These are phyloP conservation scores for Pterocles burchelli DNA, from an alignment of 2,113 vertebrate genomes.

Conservation along the genomic window DNA sequence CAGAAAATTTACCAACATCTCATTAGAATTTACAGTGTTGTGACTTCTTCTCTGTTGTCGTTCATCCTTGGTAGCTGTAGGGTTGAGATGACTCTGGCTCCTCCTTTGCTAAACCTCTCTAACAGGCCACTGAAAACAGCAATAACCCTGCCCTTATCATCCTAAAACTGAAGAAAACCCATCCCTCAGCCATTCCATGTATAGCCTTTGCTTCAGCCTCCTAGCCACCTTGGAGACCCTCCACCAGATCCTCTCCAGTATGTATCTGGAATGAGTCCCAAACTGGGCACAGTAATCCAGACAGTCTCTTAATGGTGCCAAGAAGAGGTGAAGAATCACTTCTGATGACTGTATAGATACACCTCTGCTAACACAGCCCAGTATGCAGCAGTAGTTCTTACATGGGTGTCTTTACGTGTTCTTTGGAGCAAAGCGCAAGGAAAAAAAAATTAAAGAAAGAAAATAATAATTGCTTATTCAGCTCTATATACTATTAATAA, in stretches of 20 bases:
- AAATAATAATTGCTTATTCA: background rate
- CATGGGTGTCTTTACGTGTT: background rate
- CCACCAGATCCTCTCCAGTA: background rate
- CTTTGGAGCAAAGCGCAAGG: background rate
- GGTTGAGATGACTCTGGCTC: background rate
- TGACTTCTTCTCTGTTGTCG: background rate
- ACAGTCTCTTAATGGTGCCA: background rate
- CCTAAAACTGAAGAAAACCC: background rate
- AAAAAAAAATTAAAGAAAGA: background rate
- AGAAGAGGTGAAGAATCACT: background rate
- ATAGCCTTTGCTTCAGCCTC: background rate
- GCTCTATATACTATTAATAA: background rate
- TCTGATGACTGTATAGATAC: background rate
- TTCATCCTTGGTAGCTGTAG: background rate
- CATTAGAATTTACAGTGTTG: conserved; percentile 13
- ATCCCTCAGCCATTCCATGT: rapidly evolving
- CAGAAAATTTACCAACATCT: background rate
- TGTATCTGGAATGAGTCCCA: background rate
- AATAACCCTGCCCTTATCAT: background rate
- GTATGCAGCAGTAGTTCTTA: background rate
- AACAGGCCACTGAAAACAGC: background rate
- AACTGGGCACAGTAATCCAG: background rate
- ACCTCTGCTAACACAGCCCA: background rate
- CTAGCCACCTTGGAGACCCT: background rate
- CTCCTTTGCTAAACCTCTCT: background rate